Conservation (phyloP, 2,888 invertebrate genomes). For the Proisotoma minuta region DNA sequence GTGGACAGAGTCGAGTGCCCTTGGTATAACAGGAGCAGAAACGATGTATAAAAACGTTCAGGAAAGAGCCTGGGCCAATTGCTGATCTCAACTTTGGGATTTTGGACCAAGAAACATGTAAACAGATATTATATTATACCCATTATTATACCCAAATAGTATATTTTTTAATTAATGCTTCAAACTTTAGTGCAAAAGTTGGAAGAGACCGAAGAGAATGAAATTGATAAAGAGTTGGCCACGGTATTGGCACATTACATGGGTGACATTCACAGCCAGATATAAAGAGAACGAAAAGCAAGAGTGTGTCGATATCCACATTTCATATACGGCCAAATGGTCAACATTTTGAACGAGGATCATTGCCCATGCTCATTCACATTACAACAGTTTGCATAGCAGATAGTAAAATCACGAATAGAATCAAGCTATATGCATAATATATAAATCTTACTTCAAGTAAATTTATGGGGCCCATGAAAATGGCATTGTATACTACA, state of each 20-base stretch:
- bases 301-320: not conserved
- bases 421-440: not conserved
- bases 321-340: conserved; percentile 12
- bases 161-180: not conserved
- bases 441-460: no score
- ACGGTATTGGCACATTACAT: conserved; percentile 10
- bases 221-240: conserved; percentile 14
- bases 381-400: conserved; percentile 11
- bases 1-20: no score
- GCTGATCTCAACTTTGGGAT: no score
- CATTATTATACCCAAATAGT: not conserved
- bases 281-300: not conserved
- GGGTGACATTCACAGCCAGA: not conserved
- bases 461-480: no score
- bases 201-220: conserved; percentile 5
- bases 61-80: no score
- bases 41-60: no score
- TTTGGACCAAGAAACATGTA: not conserved
- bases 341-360: conserved; percentile 9
- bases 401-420: conserved; percentile 10
- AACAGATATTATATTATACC: not conserved
- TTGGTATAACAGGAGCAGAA: no score
- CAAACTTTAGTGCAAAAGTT: not conserved
- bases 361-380: conserved; percentile 12
- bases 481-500: no score